Percentiles rank a stretch among this genome's conserved stretches.
These are phyloP conservation scores for Cyanoramphus novaezelandiae DNA, from an alignment of 2,113 vertebrate genomes.

Conservation along the genomic window DNA sequence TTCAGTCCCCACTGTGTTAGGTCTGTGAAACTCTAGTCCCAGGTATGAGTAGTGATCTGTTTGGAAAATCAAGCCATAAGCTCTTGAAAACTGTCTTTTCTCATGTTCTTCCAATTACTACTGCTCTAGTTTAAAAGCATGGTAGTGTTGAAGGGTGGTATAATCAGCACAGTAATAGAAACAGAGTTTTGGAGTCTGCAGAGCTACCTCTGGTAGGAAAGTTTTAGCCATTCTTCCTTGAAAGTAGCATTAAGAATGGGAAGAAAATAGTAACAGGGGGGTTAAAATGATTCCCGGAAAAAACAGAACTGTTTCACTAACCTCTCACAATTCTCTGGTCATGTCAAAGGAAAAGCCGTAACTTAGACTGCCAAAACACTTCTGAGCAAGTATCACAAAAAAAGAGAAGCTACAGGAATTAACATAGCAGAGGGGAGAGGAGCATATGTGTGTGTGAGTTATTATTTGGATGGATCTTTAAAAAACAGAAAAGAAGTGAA, in stretches of 20 bases:
- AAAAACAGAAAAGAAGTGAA: background rate
- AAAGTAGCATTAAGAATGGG: background rate
- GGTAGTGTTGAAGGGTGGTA: background rate
- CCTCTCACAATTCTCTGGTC: background rate
- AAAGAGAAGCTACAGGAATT: background rate
- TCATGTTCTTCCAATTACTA: background rate
- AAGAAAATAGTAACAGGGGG: background rate
- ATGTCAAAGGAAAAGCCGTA: background rate
- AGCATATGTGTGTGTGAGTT: background rate
- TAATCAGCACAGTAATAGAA: background rate
- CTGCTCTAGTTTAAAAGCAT: background rate
- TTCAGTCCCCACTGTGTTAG: background rate
- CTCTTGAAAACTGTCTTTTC: slow-evolving; percentile 9
- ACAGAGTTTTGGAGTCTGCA: background rate
- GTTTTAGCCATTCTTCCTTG: background rate
- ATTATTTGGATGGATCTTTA: background rate
- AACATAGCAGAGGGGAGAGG: background rate
- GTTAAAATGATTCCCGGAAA: background rate
- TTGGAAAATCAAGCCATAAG: background rate
- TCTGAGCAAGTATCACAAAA: background rate
- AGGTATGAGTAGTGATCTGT: background rate
- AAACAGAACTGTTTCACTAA: background rate
- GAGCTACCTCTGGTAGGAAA: background rate
- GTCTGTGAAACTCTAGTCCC: background rate
- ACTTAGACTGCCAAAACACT: background rate